phyloP scores from a whole-genome alignment of 2,888 invertebrate species.

The Caenorhabditis doughertyi region DNA sequence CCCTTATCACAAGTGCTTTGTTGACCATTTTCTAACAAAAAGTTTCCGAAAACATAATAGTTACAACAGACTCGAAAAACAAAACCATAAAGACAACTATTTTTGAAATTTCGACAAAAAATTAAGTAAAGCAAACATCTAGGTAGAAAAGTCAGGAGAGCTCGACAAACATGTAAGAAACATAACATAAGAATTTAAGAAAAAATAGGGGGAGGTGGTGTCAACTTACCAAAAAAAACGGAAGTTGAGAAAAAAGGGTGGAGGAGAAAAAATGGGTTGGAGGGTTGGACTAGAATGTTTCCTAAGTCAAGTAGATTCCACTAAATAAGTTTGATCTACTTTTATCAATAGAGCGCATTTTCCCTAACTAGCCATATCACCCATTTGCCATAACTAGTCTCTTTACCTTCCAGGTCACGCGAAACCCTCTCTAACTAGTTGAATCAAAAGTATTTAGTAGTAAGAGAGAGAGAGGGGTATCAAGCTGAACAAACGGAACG shows the following conservation, averaged over 20 bases:
- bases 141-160: slow-evolving; percentile 20
- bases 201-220: slow-evolving; percentile 11
- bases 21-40: slow-evolving; percentile 4
- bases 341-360: neutral
- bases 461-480: too few species aligned
- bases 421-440: slow-evolving; percentile 19
- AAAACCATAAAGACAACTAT: slow-evolving; percentile 16
- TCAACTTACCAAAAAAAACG: slow-evolving; percentile 38
- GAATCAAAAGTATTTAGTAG: slow-evolving; percentile 48
- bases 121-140: neutral
- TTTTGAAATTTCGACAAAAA: neutral
- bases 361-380: too few species aligned
- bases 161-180: slow-evolving; percentile 21
- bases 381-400: too few species aligned
- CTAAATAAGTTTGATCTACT: neutral
- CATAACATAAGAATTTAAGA: too few species aligned
- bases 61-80: slow-evolving; percentile 11
- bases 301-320: too few species aligned
- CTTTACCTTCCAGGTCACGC: neutral
- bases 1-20: neutral
- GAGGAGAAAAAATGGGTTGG: too few species aligned
- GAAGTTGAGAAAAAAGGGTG: neutral
- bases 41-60: too few species aligned
- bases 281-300: too few species aligned
- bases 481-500: slow-evolving; percentile 57